These are phyloP conservation scores for Tetragonula clypearis DNA, from an alignment of 1,140 invertebrate genomes.

Conservation along the genomic window DNA sequence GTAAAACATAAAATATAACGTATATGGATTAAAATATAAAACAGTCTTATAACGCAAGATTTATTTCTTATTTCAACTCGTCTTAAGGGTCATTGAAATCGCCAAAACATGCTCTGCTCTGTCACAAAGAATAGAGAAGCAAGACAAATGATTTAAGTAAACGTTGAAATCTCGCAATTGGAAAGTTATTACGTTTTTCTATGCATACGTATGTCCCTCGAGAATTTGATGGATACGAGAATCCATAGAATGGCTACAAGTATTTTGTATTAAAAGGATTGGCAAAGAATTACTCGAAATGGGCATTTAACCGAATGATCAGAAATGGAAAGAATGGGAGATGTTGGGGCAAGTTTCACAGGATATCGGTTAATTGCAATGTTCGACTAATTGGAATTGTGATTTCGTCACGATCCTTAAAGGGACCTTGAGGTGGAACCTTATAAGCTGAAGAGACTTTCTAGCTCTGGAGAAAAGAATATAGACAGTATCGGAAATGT, in stretches of 20 bases:
- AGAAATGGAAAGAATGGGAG: neutral
- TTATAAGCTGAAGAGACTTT: slow-evolving; percentile 35
- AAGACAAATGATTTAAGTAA: no score
- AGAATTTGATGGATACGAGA: neutral
- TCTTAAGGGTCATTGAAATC: no score
- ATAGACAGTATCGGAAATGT: neutral
- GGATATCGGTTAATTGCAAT: slow-evolving; percentile 32
- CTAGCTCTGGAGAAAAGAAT: slow-evolving; percentile 2
- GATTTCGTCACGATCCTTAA: slow-evolving; percentile 26
- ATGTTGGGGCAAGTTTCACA: neutral
- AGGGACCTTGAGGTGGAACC: neutral
- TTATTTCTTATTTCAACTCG: no score
- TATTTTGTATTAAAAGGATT: neutral
- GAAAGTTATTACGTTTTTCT: no score
- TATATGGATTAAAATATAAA: no score
- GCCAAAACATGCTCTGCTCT: no score
- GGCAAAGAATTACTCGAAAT: neutral
- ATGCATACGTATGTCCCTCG: neutral
- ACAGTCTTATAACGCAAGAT: no score
- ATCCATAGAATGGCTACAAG: no score
- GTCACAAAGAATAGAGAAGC: no score
- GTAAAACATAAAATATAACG: no score
- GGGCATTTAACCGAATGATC: neutral
- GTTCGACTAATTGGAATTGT: neutral
- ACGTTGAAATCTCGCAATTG: no score